Evolutionary conservation across 2,113 vertebrate species (phyloP).

Genomic region (Sterrhoptilus dennistouni): DNA sequence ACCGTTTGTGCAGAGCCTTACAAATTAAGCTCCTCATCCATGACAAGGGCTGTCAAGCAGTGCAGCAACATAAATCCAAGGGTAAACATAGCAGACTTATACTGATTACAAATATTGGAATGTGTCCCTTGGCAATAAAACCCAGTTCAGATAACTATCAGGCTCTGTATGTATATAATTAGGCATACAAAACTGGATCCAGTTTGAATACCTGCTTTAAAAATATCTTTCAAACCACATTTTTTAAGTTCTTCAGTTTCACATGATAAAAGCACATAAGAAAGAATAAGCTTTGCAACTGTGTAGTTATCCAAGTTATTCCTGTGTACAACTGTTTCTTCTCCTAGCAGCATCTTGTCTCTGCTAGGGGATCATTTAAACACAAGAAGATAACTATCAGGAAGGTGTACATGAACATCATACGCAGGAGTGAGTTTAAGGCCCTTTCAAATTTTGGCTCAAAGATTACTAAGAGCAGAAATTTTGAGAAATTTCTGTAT

Average conservation of each 20-base stretch:
- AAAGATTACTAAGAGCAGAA: neutral
- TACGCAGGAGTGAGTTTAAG: neutral
- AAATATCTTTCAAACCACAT: neutral
- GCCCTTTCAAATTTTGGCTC: neutral
- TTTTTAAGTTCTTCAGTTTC: neutral
- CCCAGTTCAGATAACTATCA: neutral
- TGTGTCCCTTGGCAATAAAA: conserved; percentile 23
- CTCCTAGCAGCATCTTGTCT: neutral
- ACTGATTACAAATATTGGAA: neutral
- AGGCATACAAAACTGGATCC: neutral
- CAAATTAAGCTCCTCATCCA: neutral
- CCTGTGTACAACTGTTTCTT: neutral
- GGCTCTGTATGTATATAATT: neutral
- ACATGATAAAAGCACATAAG: neutral
- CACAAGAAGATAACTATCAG: neutral
- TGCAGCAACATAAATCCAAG: neutral
- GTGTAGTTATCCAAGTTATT: neutral
- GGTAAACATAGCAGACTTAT: neutral
- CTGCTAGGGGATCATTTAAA: neutral
- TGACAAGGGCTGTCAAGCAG: neutral
- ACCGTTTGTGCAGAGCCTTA: neutral
- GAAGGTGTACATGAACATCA: neutral
- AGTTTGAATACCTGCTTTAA: conserved; percentile 11
- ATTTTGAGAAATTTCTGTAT: neutral
- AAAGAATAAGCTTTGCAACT: neutral